Conservation (phyloP, 2,113 vertebrate species). For the Procavia capensis region DNA sequence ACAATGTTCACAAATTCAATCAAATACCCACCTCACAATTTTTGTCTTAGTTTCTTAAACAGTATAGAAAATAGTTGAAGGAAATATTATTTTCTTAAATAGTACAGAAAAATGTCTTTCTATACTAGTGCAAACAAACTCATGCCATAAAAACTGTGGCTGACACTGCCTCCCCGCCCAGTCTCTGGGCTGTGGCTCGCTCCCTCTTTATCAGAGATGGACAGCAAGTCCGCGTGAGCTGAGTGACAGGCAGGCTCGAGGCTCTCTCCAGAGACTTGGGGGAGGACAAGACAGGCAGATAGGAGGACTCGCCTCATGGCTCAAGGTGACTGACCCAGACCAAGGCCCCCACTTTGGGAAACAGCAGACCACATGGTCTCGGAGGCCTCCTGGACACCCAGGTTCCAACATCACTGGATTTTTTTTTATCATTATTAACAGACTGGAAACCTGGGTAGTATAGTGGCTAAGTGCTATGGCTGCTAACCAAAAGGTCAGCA, state of each 20-base stretch:
- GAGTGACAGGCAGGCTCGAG: background rate
- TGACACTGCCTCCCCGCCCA: no score
- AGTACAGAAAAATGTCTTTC: background rate
- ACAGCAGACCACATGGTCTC: background rate
- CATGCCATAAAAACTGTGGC: no score
- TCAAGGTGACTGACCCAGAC: background rate
- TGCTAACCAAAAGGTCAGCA: no score
- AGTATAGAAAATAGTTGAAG: no score
- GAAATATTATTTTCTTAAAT: no score
- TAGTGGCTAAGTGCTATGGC: no score
- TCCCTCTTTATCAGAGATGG: no score
- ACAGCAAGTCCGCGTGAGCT: no score
- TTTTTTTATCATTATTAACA: background rate
- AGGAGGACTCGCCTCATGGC: rapidly evolving
- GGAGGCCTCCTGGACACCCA: background rate
- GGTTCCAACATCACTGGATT: background rate
- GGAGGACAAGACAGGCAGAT: background rate
- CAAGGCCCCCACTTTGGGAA: rapidly evolving
- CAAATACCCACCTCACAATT: background rate
- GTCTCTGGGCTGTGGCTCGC: no score
- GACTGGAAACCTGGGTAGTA: no score
- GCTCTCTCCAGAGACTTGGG: background rate
- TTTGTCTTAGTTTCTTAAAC: no score
- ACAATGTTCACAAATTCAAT: rapidly evolving
- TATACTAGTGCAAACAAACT: background rate